Evolutionary conservation across 1,140 invertebrate species (phyloP).

Genomic region (Apis florea): DNA sequence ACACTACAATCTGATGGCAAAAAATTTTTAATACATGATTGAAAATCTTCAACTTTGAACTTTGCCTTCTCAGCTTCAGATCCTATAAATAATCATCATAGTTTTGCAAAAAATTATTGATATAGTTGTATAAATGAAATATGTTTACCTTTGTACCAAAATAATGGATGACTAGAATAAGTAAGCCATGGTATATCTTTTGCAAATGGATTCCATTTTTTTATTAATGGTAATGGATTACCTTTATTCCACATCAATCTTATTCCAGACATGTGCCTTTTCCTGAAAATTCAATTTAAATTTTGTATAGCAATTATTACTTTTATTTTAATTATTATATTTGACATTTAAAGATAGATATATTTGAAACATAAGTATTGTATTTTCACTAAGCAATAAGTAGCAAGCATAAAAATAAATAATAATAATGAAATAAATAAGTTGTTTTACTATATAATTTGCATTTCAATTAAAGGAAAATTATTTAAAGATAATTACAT

Average conservation of each 20-base stretch:
- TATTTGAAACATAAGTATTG: background rate
- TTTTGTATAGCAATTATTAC: background rate
- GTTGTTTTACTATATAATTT: background rate
- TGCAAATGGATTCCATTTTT: constrained; percentile 93
- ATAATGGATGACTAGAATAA: constrained; percentile 90
- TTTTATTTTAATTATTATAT: background rate
- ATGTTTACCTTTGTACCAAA: constrained; percentile 87
- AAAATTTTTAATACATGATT: constrained; percentile 65
- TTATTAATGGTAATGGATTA: constrained; percentile 84
- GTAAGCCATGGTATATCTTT: constrained; percentile 89
- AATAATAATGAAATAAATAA: background rate
- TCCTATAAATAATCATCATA: constrained; percentile 53
- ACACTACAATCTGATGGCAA: constrained; percentile 63
- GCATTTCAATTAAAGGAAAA: constrained; percentile 2
- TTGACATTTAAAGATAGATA: background rate
- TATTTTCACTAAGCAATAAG: background rate
- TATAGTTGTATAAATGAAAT: constrained; percentile 6
- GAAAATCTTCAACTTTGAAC: constrained; percentile 83
- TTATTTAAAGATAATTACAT: background rate
- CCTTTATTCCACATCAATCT: constrained; percentile 89
- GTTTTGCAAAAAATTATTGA: background rate
- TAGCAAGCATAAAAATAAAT: constrained; percentile 11
- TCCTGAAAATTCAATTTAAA: constrained; percentile 74
- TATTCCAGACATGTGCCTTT: constrained; percentile 86
- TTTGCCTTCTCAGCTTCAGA: constrained; percentile 77